phyloP scores from a whole-genome alignment of 2,888 invertebrate genomes.

The Parthenolecanium corni region DNA sequence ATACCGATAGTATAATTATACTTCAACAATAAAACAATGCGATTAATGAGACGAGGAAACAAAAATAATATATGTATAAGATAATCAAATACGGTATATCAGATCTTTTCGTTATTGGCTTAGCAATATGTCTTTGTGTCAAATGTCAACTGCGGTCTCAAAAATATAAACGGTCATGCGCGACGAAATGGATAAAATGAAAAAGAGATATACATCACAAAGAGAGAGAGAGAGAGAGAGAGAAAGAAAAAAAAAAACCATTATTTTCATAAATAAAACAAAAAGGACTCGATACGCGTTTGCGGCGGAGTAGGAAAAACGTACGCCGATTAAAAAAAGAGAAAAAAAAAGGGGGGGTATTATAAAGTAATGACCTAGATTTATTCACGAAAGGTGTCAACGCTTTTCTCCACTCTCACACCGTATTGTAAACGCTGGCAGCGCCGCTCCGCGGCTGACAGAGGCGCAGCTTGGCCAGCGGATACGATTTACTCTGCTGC shows the following conservation, averaged over 20 bases:
- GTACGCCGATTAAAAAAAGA: not conserved
- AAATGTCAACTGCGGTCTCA: not conserved
- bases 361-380: not conserved
- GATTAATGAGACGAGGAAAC: conserved; percentile 1
- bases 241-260: not conserved
- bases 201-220: too few species aligned
- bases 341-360: not conserved
- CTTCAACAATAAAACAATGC: not conserved
- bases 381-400: not conserved
- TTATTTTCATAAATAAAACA: not conserved
- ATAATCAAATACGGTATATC: conserved; percentile 3
- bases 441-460: conserved; percentile 58
- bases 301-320: not conserved
- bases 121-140: conserved; percentile 2
- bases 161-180: too few species aligned
- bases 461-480: conserved; percentile 72
- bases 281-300: not conserved
- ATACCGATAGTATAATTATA: conserved; percentile 14
- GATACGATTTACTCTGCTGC: conserved; percentile 87
- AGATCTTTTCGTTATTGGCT: conserved; percentile 5
- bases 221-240: too few species aligned
- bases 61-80: not conserved
- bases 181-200: too few species aligned
- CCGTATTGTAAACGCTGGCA: conserved; percentile 78
- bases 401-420: conserved; percentile 47